Percentiles rank a stretch among this genome's conserved stretches.
phyloP scores from a whole-genome alignment of 2,888 invertebrate species.

The Drosophila fungiperda region DNA sequence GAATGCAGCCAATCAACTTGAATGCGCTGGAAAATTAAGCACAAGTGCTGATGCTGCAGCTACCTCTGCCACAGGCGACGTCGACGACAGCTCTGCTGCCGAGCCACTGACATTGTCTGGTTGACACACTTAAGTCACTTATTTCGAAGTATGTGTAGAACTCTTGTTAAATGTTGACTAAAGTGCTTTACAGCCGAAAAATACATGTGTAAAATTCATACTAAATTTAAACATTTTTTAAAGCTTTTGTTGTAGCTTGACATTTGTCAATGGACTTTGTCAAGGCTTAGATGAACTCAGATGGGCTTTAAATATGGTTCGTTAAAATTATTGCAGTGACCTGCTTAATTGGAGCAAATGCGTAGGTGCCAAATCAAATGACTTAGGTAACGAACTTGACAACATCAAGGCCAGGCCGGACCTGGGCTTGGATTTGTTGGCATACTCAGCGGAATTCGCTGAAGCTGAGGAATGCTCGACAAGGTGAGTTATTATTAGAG shows the following conservation, averaged over 20 bases:
- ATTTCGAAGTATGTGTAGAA: slow-evolving; percentile 58
- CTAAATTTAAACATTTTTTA: slow-evolving; percentile 7
- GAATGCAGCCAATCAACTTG: slow-evolving; percentile 78
- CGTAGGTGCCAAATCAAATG: slow-evolving; percentile 61
- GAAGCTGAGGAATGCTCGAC: slow-evolving; percentile 25
- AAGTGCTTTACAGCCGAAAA: slow-evolving; percentile 62
- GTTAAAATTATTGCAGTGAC: slow-evolving; percentile 7
- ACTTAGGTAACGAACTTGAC: slow-evolving; percentile 75
- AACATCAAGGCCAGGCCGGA: slow-evolving; percentile 37
- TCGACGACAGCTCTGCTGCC: slow-evolving; percentile 29
- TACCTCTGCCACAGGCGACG: slow-evolving; percentile 25
- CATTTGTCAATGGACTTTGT: slow-evolving; percentile 58
- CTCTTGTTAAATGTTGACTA: slow-evolving; percentile 62
- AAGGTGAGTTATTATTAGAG: slow-evolving; percentile 20
- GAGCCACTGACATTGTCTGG: slow-evolving; percentile 76
- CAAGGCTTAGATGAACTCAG: slow-evolving; percentile 43
- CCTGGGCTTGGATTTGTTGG: slow-evolving; percentile 27
- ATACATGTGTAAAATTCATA: slow-evolving; percentile 13
- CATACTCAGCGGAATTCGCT: slow-evolving; percentile 9
- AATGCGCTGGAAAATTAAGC: slow-evolving; percentile 75
- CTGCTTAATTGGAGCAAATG: slow-evolving; percentile 45
- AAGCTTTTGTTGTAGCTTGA: slow-evolving; percentile 30
- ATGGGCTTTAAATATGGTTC: slow-evolving; percentile 20
- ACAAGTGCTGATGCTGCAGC: slow-evolving; percentile 59
- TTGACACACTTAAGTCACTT: slow-evolving; percentile 81